These are phyloP conservation scores for Paraplagusia blochii DNA, from an alignment of 2,113 vertebrate genomes.

Conservation along the genomic window DNA sequence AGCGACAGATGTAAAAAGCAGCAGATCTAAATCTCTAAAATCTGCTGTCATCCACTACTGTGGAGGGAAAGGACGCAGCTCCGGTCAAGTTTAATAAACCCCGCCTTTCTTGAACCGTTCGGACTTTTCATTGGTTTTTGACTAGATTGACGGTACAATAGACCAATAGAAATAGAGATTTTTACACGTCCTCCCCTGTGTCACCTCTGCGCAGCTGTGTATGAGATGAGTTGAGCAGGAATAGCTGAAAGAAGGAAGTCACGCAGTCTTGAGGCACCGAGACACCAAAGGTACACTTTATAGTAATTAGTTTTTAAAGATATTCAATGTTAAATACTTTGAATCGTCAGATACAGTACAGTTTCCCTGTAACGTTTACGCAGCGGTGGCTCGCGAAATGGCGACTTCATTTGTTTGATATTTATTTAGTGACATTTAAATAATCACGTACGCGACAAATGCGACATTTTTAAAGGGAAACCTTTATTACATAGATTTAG, in stretches of 20 bases:
- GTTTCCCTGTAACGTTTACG: no score
- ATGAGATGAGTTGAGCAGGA: slow-evolving; percentile 5
- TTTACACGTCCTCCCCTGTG: not conserved
- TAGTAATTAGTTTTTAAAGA: not conserved
- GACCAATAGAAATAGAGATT: slow-evolving; percentile 33
- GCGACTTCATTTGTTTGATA: no score
- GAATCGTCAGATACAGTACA: no score
- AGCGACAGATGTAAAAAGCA: slow-evolving; percentile 54
- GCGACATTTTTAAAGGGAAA: no score
- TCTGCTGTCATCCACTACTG: slow-evolving; percentile 1
- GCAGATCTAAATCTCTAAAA: slow-evolving; percentile 9
- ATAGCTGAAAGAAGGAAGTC: not conserved
- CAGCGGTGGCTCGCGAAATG: no score
- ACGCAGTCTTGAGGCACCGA: slow-evolving; percentile 9
- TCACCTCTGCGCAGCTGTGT: slow-evolving; percentile 31
- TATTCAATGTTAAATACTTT: no score
- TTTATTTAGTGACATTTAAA: no score
- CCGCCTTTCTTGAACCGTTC: not conserved
- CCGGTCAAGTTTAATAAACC: slow-evolving; percentile 9
- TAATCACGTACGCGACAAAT: no score
- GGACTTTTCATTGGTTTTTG: slow-evolving; percentile 1
- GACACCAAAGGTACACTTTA: slow-evolving; percentile 43
- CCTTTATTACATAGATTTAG: no score
- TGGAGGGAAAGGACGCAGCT: slow-evolving; percentile 10
- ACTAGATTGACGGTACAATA: not conserved